A percentile compares a stretch with the other conserved stretches of the same genome.
phyloP scores from a whole-genome alignment of 2,113 vertebrate species.

The Pandion haliaetus region DNA sequence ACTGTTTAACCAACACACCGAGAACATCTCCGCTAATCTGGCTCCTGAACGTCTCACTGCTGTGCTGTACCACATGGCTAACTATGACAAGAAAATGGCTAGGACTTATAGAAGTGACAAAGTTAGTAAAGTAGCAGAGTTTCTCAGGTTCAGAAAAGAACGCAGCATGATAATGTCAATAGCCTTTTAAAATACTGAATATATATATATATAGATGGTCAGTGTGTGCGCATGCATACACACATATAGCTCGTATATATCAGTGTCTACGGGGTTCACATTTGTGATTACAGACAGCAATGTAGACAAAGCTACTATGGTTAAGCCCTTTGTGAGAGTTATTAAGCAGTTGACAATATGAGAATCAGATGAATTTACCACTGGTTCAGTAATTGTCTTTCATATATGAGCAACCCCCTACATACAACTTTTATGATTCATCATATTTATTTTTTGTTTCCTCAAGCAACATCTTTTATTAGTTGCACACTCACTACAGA shows the following conservation, averaged over 20 bases:
- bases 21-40: not conserved
- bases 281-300: constrained; percentile 46
- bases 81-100: not conserved
- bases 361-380: constrained; percentile 88
- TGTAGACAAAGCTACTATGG: constrained; percentile 29
- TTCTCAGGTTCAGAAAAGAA: constrained; percentile 2
- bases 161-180: not conserved
- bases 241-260: not conserved
- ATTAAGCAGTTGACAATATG: constrained; percentile 87
- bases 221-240: no score
- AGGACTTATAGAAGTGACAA: not conserved
- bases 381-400: constrained; percentile 94
- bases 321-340: constrained; percentile 71
- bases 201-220: not conserved
- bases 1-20: not conserved
- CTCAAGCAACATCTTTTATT: constrained; percentile 98
- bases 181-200: not conserved
- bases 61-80: not conserved
- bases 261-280: not conserved
- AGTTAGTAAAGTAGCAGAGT: not conserved
- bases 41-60: not conserved
- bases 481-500: constrained; percentile 94
- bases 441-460: constrained; percentile 99
- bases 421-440: constrained; percentile 91
- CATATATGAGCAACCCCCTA: constrained; percentile 85